These are phyloP conservation scores for Diplogasteroides magnus DNA, from an alignment of 1,140 invertebrate genomes.

Conservation along the genomic window DNA sequence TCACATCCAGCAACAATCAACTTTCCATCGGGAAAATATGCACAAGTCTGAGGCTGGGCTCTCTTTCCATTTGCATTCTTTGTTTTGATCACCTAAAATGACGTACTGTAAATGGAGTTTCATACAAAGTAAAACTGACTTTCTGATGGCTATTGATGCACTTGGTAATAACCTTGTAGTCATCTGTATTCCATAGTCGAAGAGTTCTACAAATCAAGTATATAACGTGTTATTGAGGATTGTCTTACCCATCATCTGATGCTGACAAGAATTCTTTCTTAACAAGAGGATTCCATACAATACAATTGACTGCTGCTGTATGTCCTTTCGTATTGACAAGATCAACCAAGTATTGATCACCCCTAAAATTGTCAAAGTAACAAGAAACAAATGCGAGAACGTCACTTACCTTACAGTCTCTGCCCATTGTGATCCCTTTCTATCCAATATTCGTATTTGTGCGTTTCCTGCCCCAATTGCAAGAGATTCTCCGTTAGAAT, in stretches of 20 bases:
- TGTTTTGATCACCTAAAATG: constrained; percentile 72
- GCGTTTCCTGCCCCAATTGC: constrained; percentile 81
- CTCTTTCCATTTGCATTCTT: constrained; percentile 79
- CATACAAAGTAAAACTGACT: constrained; percentile 13
- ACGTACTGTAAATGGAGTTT: too few species aligned
- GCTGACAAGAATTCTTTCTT: constrained; percentile 90
- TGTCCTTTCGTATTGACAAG: constrained; percentile 92
- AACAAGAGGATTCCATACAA: constrained; percentile 85
- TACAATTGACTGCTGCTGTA: constrained; percentile 79
- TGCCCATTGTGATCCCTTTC: constrained; percentile 88
- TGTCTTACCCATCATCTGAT: constrained; percentile 71
- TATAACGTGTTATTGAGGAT: constrained; percentile 16
- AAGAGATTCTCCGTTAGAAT: constrained; percentile 85
- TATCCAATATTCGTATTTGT: constrained; percentile 81
- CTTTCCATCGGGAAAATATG: constrained; percentile 79
- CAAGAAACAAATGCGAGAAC: too few species aligned
- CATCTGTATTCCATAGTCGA: constrained; percentile 76
- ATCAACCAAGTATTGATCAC: constrained; percentile 92
- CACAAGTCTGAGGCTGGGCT: constrained; percentile 76
- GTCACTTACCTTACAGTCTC: constrained; percentile 75
- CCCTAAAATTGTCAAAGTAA: too few species aligned
- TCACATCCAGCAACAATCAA: constrained; percentile 80
- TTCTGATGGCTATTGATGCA: constrained; percentile 67
- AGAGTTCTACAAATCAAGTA: constrained; percentile 66
- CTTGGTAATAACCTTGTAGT: constrained; percentile 63